These are phyloP conservation scores for Eristalinus aeneus DNA, from an alignment of 2,888 invertebrate genomes.

Conservation along the genomic window DNA sequence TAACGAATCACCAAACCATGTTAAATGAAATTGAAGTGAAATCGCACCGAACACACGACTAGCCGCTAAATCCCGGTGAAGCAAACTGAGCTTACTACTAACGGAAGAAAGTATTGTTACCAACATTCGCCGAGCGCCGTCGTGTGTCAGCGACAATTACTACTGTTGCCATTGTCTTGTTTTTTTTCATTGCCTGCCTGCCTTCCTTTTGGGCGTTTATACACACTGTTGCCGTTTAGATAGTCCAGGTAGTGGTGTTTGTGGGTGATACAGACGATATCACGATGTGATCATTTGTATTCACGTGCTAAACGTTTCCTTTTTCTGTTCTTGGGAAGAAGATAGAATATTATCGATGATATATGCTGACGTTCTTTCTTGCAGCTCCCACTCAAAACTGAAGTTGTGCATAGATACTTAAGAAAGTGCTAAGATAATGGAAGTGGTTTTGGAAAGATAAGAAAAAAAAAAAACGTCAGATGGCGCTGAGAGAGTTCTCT, in stretches of 20 bases:
- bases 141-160: constrained; percentile 49
- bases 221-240: constrained; percentile 13
- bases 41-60: constrained; percentile 64
- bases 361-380: constrained; percentile 48
- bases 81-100: constrained; percentile 63
- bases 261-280: not conserved
- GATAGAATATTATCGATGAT: constrained; percentile 29
- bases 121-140: constrained; percentile 23
- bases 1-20: constrained; percentile 60
- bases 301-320: constrained; percentile 6
- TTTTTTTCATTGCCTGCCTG: not conserved
- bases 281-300: not conserved
- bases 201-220: constrained; percentile 23
- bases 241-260: not conserved
- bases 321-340: not conserved
- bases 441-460: constrained; percentile 6
- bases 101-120: constrained; percentile 69
- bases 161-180: constrained; percentile 64
- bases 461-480: not conserved
- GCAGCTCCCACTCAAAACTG: constrained; percentile 6
- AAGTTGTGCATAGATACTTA: not conserved
- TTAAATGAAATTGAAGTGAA: constrained; percentile 48
- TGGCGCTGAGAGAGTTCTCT: constrained; percentile 3
- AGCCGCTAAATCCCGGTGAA: constrained; percentile 59
- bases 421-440: constrained; percentile 18